These are phyloP conservation scores for Resseliella maxima DNA, from an alignment of 2,888 invertebrate genomes.

Conservation along the genomic window DNA sequence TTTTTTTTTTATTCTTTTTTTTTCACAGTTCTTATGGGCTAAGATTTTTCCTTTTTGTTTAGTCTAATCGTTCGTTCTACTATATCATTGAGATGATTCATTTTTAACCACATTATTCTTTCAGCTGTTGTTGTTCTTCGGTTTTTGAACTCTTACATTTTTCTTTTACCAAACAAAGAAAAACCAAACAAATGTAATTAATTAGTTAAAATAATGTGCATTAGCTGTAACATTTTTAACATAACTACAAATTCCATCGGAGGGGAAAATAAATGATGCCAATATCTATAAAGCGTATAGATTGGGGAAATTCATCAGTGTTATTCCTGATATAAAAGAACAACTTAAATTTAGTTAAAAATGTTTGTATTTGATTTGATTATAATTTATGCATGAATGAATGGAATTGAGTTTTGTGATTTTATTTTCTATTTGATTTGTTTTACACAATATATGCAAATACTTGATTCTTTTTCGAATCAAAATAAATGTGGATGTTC, in stretches of 20 bases:
- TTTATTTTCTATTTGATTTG: no score
- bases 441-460: no score
- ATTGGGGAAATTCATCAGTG: no score
- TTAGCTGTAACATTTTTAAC: not conserved
- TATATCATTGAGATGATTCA: slow-evolving; percentile 33
- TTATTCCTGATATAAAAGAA: not conserved
- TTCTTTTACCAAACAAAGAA: no score
- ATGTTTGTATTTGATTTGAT: not conserved
- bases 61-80: slow-evolving; percentile 46
- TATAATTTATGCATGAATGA: no score
- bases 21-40: slow-evolving; percentile 26
- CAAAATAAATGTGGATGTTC: no score
- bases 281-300: not conserved
- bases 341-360: slow-evolving; percentile 29
- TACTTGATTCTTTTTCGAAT: no score
- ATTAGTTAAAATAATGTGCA: slow-evolving; percentile 29
- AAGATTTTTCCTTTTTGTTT: slow-evolving; percentile 10
- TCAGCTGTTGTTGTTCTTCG: not conserved
- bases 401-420: no score
- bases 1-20: slow-evolving; percentile 24
- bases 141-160: no score
- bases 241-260: slow-evolving; percentile 15
- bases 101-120: slow-evolving; percentile 21
- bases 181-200: no score
- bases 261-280: slow-evolving; percentile 41